Evolutionary conservation across 2,888 invertebrate genomes (phyloP).

Genomic region (Sinopyrophorus schimmeli): DNA sequence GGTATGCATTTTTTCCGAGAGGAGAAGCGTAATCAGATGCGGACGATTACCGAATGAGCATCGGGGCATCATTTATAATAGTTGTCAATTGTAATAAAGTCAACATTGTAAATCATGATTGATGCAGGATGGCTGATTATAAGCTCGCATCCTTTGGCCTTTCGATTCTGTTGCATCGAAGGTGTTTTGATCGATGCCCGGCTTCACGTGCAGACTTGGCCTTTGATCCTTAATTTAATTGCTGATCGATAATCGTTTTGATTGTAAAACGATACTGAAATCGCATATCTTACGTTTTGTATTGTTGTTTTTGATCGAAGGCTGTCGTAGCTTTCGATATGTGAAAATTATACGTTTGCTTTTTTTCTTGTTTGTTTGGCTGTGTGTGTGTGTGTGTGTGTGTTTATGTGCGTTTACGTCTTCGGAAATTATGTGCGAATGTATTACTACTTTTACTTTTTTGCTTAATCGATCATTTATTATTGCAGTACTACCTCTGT

Average conservation of each 20-base stretch:
- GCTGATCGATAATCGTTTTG: conserved; percentile 29
- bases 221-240: conserved; percentile 33
- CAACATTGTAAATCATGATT: conserved; percentile 50
- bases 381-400: too few relatives aligned
- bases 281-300: neutral
- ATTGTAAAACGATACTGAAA: conserved; percentile 6
- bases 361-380: too few relatives aligned
- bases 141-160: conserved; percentile 23
- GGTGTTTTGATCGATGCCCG: conserved; percentile 35
- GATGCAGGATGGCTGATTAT: conserved; percentile 41
- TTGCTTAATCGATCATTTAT: too few relatives aligned
- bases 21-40: conserved; percentile 38
- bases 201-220: conserved; percentile 36
- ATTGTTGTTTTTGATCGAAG: too few relatives aligned
- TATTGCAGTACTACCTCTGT: too few relatives aligned
- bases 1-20: conserved; percentile 36
- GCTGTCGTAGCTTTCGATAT: too few relatives aligned
- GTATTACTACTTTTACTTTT: too few relatives aligned
- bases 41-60: conserved; percentile 39
- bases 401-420: too few relatives aligned
- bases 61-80: conserved; percentile 48
- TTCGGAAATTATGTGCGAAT: too few relatives aligned
- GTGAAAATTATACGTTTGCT: too few relatives aligned
- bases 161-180: conserved; percentile 18
- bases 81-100: conserved; percentile 52